Evolutionary conservation across 2,888 invertebrate species (phyloP).

Genomic region (Acanthosepion lycidas): DNA sequence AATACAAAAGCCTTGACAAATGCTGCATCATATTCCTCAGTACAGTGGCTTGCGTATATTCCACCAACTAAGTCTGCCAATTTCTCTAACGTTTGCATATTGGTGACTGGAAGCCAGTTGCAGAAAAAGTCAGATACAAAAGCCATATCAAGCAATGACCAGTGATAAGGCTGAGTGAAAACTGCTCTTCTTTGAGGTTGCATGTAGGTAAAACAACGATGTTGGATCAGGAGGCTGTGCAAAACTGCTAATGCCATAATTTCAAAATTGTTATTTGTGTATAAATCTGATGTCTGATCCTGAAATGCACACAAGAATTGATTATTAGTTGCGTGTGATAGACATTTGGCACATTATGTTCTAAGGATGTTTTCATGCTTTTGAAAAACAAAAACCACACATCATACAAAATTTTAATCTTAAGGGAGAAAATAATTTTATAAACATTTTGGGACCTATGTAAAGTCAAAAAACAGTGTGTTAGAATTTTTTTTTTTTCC

Average conservation of each 20-base stretch:
- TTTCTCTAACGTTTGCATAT: slow-evolving; percentile 52
- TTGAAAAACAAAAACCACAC: too few species aligned
- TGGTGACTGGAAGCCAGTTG: slow-evolving; percentile 57
- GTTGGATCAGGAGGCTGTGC: background rate
- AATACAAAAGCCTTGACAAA: slow-evolving; percentile 51
- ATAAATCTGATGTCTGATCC: background rate
- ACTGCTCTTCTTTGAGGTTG: background rate
- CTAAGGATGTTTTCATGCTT: too few species aligned
- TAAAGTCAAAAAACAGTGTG: too few species aligned
- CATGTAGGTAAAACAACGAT: background rate
- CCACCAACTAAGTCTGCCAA: slow-evolving; percentile 58
- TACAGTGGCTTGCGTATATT: slow-evolving; percentile 65
- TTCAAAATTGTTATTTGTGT: background rate
- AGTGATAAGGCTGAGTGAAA: slow-evolving; percentile 53
- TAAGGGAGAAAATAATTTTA: too few species aligned
- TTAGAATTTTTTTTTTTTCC: too few species aligned
- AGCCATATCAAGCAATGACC: slow-evolving; percentile 68
- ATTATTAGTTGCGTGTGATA: too few species aligned
- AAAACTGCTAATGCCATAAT: background rate
- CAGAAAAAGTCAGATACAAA: slow-evolving; percentile 64
- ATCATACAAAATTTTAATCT: too few species aligned
- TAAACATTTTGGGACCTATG: too few species aligned
- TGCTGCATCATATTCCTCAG: slow-evolving; percentile 51
- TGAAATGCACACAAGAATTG: background rate
- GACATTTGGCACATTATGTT: too few species aligned